Evolutionary conservation across 2,888 invertebrate species (phyloP).

Genomic region (Nomada fabriciana): DNA sequence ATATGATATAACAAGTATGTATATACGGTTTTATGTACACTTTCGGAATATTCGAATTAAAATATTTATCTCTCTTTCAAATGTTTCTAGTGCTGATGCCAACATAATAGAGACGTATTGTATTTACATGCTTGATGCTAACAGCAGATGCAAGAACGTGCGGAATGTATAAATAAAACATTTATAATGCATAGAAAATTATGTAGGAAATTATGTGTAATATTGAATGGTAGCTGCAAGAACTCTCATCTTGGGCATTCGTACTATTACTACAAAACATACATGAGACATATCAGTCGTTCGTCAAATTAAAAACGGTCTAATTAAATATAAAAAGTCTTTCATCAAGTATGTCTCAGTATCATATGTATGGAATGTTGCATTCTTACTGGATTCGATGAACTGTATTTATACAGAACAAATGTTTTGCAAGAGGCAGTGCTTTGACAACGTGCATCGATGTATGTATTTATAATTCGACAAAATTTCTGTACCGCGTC

Average conservation of each 20-base stretch:
- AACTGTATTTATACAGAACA: slow-evolving; percentile 59
- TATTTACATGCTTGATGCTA: slow-evolving; percentile 41
- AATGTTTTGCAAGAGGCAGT: slow-evolving; percentile 74
- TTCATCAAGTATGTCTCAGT: slow-evolving; percentile 42
- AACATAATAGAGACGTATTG: slow-evolving; percentile 40
- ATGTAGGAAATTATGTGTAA: slow-evolving; percentile 32
- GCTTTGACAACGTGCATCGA: slow-evolving; percentile 70
- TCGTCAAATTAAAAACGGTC: slow-evolving; percentile 63
- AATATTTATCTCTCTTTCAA: slow-evolving; percentile 18
- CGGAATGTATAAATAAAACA: slow-evolving; percentile 62
- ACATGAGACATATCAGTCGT: slow-evolving; percentile 46
- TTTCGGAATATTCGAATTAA: slow-evolving; percentile 34
- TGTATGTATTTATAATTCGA: slow-evolving; percentile 42
- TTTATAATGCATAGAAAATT: slow-evolving; percentile 40
- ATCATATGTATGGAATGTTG: slow-evolving; percentile 63
- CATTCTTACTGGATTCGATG: slow-evolving; percentile 58
- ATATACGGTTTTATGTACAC: slow-evolving; percentile 29
- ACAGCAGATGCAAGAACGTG: slow-evolving; percentile 43
- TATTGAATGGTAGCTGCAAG: slow-evolving; percentile 32
- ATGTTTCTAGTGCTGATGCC: slow-evolving; percentile 13
- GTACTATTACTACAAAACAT: slow-evolving; percentile 47
- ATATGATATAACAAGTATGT: slow-evolving; percentile 25
- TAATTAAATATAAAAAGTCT: slow-evolving; percentile 52
- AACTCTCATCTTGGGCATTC: slow-evolving; percentile 37
- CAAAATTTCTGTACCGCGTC: slow-evolving; percentile 35